phyloP scores from a whole-genome alignment of 2,888 invertebrate species.

The Clivina fossor region DNA sequence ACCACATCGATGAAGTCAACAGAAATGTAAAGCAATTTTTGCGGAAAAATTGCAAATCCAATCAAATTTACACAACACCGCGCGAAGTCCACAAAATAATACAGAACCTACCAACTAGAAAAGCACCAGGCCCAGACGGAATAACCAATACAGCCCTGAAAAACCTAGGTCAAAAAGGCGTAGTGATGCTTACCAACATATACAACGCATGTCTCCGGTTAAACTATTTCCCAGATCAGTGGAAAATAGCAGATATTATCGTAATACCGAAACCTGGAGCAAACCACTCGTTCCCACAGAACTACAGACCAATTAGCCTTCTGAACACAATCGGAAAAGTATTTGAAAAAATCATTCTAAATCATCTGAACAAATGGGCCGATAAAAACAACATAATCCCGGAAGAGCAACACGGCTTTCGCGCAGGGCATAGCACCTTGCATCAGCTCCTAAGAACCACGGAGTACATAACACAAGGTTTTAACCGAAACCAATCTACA shows the following conservation, averaged over 20 bases:
- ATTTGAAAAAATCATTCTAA: background rate
- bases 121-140: conserved; percentile 4
- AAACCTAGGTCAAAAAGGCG: conserved; percentile 25
- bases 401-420: background rate
- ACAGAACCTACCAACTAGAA: conserved; percentile 12
- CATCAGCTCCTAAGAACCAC: background rate
- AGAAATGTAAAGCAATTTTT: background rate
- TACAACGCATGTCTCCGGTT: conserved; percentile 60
- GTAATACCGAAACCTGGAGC: background rate
- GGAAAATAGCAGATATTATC: conserved; percentile 2
- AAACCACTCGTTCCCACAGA: background rate
- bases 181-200: conserved; percentile 33
- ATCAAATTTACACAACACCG: conserved; percentile 9
- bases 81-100: conserved; percentile 5
- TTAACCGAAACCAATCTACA: background rate
- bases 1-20: background rate
- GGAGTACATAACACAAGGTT: conserved; percentile 5
- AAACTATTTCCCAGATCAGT: conserved; percentile 32
- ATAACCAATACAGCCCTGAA: conserved; percentile 6
- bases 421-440: background rate
- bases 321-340: conserved; percentile 8
- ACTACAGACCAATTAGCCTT: conserved; percentile 19
- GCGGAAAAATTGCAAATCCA: background rate
- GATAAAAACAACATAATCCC: background rate
- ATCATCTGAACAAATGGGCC: background rate